Evolutionary conservation across 1,140 invertebrate species (phyloP), one percentile per base, ranked within the genome.

Genomic region (Drepana arcuata): DNA sequence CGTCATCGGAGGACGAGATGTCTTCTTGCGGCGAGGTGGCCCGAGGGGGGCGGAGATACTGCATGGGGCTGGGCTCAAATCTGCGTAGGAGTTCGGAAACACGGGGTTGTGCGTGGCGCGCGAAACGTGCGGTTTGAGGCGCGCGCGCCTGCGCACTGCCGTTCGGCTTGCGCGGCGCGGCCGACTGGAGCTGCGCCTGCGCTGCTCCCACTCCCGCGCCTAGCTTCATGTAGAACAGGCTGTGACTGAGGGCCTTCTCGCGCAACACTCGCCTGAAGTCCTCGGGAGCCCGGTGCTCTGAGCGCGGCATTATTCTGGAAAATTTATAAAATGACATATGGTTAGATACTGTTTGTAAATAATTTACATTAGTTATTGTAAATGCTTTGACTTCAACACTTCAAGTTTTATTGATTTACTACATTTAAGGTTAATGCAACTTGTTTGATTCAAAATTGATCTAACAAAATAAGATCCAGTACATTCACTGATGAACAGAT

Each of bases 161-260:
- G 40, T 48, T 54, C 18, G 41, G 34, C 28, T 50, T 46, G 32
- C 57, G 41, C 28, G 48, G 30, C 38, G 44, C 28, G 28, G 26
- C 28, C 33, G 31, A 9, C 18, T 9, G 18, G 18, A 4, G 15
- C 30, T 35, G 40, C 29, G 55, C 16, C 27, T 37, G 42, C 27
- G 52, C 21, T 49, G 49, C 26, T 58, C 62, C 9, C 14, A 72
- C 52, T 33, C 70, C 78, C 25, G 68, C 66, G 43, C 77, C 65
- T 36, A 84, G 65, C 42, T 80, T 78, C 54, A 73, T 43, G 59
- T 84, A 84, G 47, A 81, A 84, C 49, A 79, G 47, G 46, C 81
- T 79, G 61, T 84, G 83, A 57, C 48, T 74, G 16, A 80, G 63
- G 23, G 83, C 81, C 54, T 84, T 84, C 60, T 83, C 78, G 25